Percentiles rank a stretch among this genome's conserved stretches.
phyloP scores from a whole-genome alignment of 2,797 vertebrate species.

The Loris lydekkerianus region DNA sequence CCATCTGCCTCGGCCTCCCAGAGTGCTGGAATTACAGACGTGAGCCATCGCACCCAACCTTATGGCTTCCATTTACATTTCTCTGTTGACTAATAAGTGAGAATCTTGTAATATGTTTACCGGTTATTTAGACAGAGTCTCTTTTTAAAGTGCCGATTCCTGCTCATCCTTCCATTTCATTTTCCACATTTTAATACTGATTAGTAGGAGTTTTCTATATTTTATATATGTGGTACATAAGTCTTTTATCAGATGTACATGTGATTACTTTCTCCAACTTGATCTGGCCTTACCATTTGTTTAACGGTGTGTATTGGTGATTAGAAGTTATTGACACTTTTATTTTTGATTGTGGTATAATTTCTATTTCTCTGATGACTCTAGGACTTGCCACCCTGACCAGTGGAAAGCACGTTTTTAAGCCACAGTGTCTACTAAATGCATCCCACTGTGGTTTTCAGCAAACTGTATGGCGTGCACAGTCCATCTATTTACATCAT shows the following conservation, averaged over 20 bases:
- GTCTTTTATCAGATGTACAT: not conserved
- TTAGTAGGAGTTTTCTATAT: not conserved
- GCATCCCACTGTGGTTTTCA: accelerated
- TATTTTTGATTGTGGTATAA: not conserved
- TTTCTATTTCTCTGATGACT: not conserved
- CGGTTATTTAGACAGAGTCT: not conserved
- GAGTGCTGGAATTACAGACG: too few relatives aligned
- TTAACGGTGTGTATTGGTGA: not conserved
- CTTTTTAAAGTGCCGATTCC: not conserved
- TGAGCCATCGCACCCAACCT: too few relatives aligned
- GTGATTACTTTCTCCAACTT: not conserved
- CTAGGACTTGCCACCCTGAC: accelerated
- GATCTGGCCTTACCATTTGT: not conserved
- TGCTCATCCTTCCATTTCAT: not conserved
- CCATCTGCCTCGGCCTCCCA: too few relatives aligned
- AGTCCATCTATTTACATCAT: not conserved
- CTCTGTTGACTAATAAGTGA: too few relatives aligned
- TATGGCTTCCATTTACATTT: not conserved
- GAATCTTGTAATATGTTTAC: not conserved
- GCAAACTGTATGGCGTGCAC: accelerated
- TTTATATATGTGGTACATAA: not conserved
- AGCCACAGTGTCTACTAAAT: accelerated
- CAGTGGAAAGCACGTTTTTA: not conserved
- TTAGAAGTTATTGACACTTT: not conserved
- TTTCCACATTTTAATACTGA: not conserved